phyloP scores from a whole-genome alignment of 2,113 vertebrate genomes.

The Erythrolamprus reginae region DNA sequence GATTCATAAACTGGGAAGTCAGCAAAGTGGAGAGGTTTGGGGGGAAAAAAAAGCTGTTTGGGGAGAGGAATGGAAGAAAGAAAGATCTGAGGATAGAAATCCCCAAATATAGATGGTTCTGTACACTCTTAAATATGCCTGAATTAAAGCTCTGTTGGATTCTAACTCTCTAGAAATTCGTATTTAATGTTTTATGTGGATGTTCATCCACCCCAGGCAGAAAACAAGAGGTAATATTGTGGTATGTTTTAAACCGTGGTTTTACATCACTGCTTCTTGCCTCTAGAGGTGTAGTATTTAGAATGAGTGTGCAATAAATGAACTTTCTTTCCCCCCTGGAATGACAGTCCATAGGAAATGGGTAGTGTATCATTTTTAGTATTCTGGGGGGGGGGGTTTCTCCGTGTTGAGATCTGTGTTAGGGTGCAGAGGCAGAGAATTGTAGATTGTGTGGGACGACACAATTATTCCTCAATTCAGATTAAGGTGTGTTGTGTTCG shows the following conservation, averaged over 20 bases:
- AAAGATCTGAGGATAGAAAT: constrained; percentile 1
- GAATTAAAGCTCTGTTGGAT: constrained; percentile 28
- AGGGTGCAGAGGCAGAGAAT: not conserved
- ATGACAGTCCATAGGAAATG: not conserved
- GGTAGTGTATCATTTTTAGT: not conserved
- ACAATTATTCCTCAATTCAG: not conserved
- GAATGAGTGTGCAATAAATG: not conserved
- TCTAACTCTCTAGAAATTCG: constrained; percentile 11
- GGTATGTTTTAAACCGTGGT: not conserved
- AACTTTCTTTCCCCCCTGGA: not conserved
- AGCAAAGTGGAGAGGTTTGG: not conserved
- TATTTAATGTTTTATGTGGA: not conserved
- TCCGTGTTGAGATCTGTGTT: not conserved
- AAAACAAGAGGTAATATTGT: not conserved
- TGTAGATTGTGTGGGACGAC: not conserved
- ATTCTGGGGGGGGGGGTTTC: too few relatives aligned
- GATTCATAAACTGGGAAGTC: constrained; percentile 38
- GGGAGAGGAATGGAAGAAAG: not conserved
- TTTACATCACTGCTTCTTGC: not conserved
- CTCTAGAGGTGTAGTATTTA: too few relatives aligned
- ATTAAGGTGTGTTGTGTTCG: too few relatives aligned
- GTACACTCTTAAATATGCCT: constrained; percentile 1
- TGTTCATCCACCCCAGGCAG: not conserved
- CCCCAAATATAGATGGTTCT: constrained; percentile 15
- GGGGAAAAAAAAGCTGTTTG: constrained; percentile 20